Percentiles rank a stretch among this genome's conserved stretches.
These are phyloP conservation scores for Alosa alosa DNA, from an alignment of 2,113 vertebrate genomes.

Conservation along the genomic window DNA sequence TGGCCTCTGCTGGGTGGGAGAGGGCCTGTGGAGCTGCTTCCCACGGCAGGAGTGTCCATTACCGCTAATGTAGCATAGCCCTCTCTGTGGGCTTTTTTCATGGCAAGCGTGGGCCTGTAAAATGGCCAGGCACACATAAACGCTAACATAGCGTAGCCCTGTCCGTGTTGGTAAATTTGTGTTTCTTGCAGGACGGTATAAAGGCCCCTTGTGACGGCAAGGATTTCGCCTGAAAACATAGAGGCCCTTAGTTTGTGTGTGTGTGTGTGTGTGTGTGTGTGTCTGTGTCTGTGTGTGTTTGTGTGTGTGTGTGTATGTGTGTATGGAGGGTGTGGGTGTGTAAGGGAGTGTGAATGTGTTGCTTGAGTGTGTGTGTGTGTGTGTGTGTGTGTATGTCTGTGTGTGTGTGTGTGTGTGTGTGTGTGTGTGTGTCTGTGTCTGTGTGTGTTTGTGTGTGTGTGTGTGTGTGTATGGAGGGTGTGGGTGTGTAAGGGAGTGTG, in stretches of 20 bases:
- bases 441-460: conserved; percentile 27
- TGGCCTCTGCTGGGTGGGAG: neutral
- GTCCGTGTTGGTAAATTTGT: conserved; percentile 38
- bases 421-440: conserved; percentile 4
- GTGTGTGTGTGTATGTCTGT: conserved; percentile 27
- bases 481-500: neutral
- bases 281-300: conserved; percentile 25
- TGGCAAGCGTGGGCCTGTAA: conserved; percentile 18
- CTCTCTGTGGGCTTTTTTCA: conserved; percentile 23
- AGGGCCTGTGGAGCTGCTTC: neutral
- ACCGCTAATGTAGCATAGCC: conserved; percentile 34
- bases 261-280: neutral
- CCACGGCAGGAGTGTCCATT: conserved; percentile 27
- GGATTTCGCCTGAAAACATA: conserved; percentile 35
- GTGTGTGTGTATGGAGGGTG: neutral
- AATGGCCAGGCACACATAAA: conserved; percentile 46
- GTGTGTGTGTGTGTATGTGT: conserved; percentile 6
- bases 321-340: conserved; percentile 12
- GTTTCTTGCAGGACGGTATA: conserved; percentile 36
- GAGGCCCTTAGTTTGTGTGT: conserved; percentile 38
- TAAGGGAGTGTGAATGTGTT: neutral
- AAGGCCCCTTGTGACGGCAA: conserved; percentile 37
- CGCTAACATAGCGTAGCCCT: conserved; percentile 33
- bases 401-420: neutral
- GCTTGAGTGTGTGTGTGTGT: conserved; percentile 8